These are phyloP conservation scores for Formica selysi DNA, from an alignment of 1,140 invertebrate species.

Conservation along the genomic window DNA sequence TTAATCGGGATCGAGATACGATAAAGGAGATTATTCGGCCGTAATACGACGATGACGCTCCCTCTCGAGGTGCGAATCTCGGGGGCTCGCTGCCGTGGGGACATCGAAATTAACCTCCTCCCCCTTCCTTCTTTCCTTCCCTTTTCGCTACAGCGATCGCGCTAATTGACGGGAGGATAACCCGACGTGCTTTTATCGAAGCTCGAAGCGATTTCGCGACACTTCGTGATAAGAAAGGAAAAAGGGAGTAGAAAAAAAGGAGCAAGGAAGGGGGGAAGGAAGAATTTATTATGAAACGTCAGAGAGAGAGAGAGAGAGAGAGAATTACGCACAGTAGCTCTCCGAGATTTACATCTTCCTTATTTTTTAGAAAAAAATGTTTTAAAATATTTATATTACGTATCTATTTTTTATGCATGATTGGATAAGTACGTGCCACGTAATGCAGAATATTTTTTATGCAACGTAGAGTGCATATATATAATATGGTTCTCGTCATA, in stretches of 20 bases:
- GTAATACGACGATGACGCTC: slow-evolving; percentile 45
- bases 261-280: background rate
- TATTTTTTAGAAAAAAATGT: background rate
- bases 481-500: background rate
- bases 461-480: background rate
- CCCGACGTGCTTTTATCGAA: slow-evolving; percentile 32
- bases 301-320: too few species aligned
- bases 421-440: background rate
- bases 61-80: slow-evolving; percentile 35
- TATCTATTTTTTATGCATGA: background rate
- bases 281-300: slow-evolving; percentile 4
- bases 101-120: slow-evolving; percentile 30
- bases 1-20: slow-evolving; percentile 58
- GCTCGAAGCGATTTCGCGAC: slow-evolving; percentile 29
- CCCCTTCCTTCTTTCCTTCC: too few species aligned
- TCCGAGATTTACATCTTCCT: background rate
- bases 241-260: background rate
- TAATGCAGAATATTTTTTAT: background rate
- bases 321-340: background rate
- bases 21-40: slow-evolving; percentile 57
- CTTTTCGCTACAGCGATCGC: slow-evolving; percentile 21
- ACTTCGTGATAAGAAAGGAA: slow-evolving; percentile 19
- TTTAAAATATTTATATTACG: background rate
- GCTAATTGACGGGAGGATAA: slow-evolving; percentile 57
- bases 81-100: background rate